Base-by-base conservation (phyloP, 2,888 invertebrate genomes). In the Leptinotarsa haldemani region DNA sequence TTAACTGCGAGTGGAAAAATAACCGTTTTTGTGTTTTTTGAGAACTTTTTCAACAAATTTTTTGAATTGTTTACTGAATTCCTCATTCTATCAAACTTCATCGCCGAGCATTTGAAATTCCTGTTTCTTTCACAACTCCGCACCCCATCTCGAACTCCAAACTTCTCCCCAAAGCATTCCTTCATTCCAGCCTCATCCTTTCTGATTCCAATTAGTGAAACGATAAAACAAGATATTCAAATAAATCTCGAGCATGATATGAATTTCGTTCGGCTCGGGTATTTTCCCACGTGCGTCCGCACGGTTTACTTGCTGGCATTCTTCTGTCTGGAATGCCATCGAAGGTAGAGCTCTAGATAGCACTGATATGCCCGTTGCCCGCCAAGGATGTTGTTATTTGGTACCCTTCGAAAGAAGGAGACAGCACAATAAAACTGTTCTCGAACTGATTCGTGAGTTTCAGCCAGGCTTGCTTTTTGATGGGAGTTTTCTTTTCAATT, bases 231-330 rank as follows among this genome's bases (percentile, higher is more conserved):
- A 80, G 81, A 80, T 80, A 77, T 75, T 74, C 75, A 68, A 72
- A 81, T 82, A 81, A 83, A 83, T 81, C 79, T 80, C 80, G 74
- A 74, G 77, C 78, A 79, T 77, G 77, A 75, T 75, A 78, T 80
- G 77, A 79, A 80, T 81, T 82, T 81, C 78, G 81, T 83, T 80
- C 81, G 80, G 78, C 78, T 78, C 78, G 80, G 79, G 75, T 80
- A 80, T 82, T 84, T 85, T 85, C 84, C 84, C 84, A 84, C 84
- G 83, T 81, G 82, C 81, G 83, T 83, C 83, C 80, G 82, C 83
- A 83, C 81, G 83, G 82, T 83, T 84, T 80, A 83, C 82, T 82
- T 80, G 83, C 82, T 83, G 82, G 82, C 82, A 84, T 84, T 83
- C 83, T 68, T 53, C 68, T 80, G 79, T 80, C 79, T 69, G 84